These are phyloP conservation scores for Ennomos fuscantarius DNA, from an alignment of 2,888 invertebrate species.

Conservation along the genomic window DNA sequence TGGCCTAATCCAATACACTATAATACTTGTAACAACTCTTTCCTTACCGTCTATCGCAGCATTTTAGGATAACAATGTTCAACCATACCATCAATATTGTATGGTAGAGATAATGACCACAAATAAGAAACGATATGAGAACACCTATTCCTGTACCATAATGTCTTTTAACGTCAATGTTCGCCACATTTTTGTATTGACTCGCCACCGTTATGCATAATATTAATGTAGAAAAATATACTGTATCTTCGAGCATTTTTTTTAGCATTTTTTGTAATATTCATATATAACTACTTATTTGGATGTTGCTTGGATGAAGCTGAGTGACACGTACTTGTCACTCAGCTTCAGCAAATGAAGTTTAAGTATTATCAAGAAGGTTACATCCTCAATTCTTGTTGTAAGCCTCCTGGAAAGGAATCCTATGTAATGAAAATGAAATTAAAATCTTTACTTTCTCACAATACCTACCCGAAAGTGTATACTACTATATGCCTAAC, in stretches of 20 bases:
- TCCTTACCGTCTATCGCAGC: slow-evolving; percentile 81
- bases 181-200: slow-evolving; percentile 83
- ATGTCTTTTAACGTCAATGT: slow-evolving; percentile 80
- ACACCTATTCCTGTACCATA: slow-evolving; percentile 87
- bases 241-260: slow-evolving; percentile 48
- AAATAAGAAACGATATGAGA: slow-evolving; percentile 83
- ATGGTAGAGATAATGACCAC: slow-evolving; percentile 86
- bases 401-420: too few species aligned
- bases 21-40: background rate
- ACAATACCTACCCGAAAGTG: too few species aligned
- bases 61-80: slow-evolving; percentile 86
- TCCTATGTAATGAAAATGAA: too few species aligned
- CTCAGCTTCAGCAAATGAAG: too few species aligned
- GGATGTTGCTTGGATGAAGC: too few species aligned
- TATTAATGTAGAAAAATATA: slow-evolving; percentile 63
- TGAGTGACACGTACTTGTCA: too few species aligned
- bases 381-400: too few species aligned
- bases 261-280: slow-evolving; percentile 15
- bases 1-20: too few species aligned
- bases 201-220: slow-evolving; percentile 85
- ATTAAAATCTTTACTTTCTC: too few species aligned
- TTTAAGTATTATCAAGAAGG: too few species aligned
- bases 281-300: background rate
- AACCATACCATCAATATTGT: slow-evolving; percentile 84
- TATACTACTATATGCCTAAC: too few species aligned